Conservation (phyloP, 2,888 invertebrate genomes). For the Cryptus armator region DNA sequence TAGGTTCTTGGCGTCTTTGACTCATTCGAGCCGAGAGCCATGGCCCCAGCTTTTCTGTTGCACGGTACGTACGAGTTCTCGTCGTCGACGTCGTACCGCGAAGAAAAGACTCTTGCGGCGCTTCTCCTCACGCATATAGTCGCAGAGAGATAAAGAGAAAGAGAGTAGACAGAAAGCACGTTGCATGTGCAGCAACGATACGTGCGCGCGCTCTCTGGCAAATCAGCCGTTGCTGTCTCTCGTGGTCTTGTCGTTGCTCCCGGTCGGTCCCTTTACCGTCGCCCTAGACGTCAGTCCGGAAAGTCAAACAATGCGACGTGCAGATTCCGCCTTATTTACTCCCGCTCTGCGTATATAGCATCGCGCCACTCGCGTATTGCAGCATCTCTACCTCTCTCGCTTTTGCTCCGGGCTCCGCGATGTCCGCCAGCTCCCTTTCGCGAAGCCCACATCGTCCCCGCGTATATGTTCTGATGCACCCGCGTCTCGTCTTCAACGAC, state of each 20-base stretch:
- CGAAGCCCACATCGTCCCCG: conserved; percentile 2
- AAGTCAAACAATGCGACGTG: conserved; percentile 84
- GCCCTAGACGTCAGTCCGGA: conserved; percentile 81
- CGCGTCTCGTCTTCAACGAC: conserved; percentile 37
- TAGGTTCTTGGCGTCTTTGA: not conserved
- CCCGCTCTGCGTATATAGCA: conserved; percentile 63
- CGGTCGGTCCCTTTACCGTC: conserved; percentile 82
- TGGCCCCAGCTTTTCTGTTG: not conserved
- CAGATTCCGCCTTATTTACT: conserved; percentile 83
- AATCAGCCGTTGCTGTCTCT: conserved; percentile 79
- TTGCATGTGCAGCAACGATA: conserved; percentile 44
- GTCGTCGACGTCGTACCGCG: conserved; percentile 27
- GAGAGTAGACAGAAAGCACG: conserved; percentile 55
- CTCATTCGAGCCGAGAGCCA: not conserved
- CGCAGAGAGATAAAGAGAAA: not conserved
- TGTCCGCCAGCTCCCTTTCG: conserved; percentile 14
- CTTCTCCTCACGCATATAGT: conserved; percentile 5
- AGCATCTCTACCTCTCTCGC: conserved; percentile 28
- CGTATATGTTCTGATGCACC: conserved; percentile 49
- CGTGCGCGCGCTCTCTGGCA: conserved; percentile 76
- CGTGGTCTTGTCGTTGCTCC: conserved; percentile 74
- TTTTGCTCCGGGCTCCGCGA: not conserved
- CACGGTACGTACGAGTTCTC: not conserved
- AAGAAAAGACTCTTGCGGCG: conserved; percentile 23
- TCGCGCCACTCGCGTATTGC: conserved; percentile 49